Evolutionary conservation across 92 coral and sea anemone genomes (phyloP), one percentile per base, ranked within the genome.

Genomic region (Nematostella vectensis): DNA sequence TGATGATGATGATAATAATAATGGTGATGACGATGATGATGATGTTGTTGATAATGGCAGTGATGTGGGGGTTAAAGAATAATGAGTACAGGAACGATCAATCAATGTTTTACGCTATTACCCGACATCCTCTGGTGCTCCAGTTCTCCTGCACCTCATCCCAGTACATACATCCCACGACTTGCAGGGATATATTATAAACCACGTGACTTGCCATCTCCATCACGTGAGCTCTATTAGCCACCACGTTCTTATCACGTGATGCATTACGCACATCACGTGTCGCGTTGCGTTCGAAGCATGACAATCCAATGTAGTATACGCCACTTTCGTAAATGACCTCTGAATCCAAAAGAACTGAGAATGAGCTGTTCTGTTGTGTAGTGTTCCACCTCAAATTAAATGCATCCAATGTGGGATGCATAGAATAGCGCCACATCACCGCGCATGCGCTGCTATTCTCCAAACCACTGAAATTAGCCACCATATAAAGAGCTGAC

Each of bases 91-190:
- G n/a, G n/a, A n/a, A n/a, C n/a, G n/a, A n/a, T n/a, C n/a, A n/a
- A n/a, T n/a, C n/a, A 15, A 33, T 33, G 40, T 33, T 33, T 33
- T 33, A 6, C 6, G 6, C 6, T 6, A 6, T 59, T 50, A 81
- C 95, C 95, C 81, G 55, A 51, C 95, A 85, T 1, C 95, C 95
- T 28, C 55, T 50, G 18, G 74, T 54, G 22, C 62, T 79, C 95
- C 95, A 85, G 1, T 53, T 47, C 22, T 71, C 67, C 11, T 38
- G 27, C 3, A 2, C 36, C 27, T 70, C 84, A 48, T 76, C 69
- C 95, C 95, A 85, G 31, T 80, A 85, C 47, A 65, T 56, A 61
- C 95, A 85, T 39, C 71, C 59, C 15, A 85, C 62, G 39, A 68
- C 70, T 52, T 58, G 39, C 30, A 81, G 58, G 1, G 76, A 56